These are phyloP conservation scores for Uropsilus gracilis DNA, from an alignment of 2,113 vertebrate genomes.

Conservation along the genomic window DNA sequence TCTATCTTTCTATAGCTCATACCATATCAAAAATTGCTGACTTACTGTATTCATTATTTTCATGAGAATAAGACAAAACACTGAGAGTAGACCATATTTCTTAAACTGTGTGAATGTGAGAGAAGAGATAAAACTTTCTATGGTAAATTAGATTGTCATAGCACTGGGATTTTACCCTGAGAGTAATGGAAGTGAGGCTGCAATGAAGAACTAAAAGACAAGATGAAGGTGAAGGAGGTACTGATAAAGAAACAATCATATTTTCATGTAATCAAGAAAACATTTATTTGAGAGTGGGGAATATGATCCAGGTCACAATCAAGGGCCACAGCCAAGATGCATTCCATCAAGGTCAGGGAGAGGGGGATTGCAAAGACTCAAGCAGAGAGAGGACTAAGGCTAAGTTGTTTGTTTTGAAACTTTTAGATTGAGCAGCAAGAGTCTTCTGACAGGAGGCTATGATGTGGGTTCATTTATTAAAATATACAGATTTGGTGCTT, in stretches of 20 bases:
- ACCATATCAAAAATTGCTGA: neutral
- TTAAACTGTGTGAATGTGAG: rapidly evolving
- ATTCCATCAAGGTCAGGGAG: too few relatives aligned
- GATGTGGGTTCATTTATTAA: too few relatives aligned
- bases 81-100: too few relatives aligned
- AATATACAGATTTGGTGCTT: too few relatives aligned
- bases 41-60: neutral
- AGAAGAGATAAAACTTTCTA: neutral
- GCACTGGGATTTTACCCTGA: rapidly evolving
- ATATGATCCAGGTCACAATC: too few relatives aligned
- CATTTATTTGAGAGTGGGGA: too few relatives aligned
- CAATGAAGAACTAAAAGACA: rapidly evolving
- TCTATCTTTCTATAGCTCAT: neutral
- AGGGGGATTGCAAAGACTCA: too few relatives aligned
- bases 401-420: too few relatives aligned
- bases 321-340: too few relatives aligned
- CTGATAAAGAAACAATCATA: neutral
- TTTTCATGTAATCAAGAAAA: neutral
- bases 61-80: neutral
- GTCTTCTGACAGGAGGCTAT: too few relatives aligned
- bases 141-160: neutral
- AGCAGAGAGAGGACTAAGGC: too few relatives aligned
- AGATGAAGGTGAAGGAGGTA: neutral
- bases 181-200: neutral
- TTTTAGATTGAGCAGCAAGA: too few relatives aligned